Conservation (phyloP, 2,888 invertebrate genomes). For the Strigamia transsilvanica region DNA sequence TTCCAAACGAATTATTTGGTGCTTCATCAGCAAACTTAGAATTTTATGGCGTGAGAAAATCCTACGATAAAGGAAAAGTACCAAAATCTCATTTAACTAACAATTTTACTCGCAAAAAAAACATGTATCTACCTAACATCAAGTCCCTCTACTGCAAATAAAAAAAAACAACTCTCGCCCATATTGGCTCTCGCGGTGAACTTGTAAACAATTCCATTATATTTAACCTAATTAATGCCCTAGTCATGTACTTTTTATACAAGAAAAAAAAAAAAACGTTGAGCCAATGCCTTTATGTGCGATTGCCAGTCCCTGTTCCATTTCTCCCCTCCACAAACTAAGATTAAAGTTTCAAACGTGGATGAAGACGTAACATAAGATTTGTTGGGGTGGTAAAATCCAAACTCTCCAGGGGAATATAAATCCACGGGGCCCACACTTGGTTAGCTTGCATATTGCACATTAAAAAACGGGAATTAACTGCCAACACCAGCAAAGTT, state of each 20-base stretch:
- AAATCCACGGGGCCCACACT: neutral
- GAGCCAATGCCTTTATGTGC: neutral
- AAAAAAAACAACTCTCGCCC: too few species aligned
- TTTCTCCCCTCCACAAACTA: neutral
- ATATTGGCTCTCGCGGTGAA: neutral
- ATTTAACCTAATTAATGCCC: conserved; percentile 1
- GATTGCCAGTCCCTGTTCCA: neutral
- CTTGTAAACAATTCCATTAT: neutral
- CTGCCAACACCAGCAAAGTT: too few species aligned
- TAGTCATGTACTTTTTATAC: neutral
- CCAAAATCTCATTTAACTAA: conserved; percentile 42
- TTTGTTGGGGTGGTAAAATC: neutral
- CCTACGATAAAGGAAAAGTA: conserved; percentile 36
- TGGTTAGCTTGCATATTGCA: neutral
- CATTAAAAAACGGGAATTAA: neutral
- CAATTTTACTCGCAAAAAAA: conserved; percentile 23
- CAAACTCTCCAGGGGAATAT: neutral
- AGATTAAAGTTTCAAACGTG: neutral
- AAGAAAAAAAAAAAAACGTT: neutral
- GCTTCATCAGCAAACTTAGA: conserved; percentile 47
- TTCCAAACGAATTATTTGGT: conserved; percentile 44
- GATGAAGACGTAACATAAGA: neutral
- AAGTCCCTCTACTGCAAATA: neutral
- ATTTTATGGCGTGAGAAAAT: conserved; percentile 43
- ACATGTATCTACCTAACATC: neutral